Evolutionary conservation across 2,113 vertebrate genomes (phyloP).

Genomic region (Aythya baeri): DNA sequence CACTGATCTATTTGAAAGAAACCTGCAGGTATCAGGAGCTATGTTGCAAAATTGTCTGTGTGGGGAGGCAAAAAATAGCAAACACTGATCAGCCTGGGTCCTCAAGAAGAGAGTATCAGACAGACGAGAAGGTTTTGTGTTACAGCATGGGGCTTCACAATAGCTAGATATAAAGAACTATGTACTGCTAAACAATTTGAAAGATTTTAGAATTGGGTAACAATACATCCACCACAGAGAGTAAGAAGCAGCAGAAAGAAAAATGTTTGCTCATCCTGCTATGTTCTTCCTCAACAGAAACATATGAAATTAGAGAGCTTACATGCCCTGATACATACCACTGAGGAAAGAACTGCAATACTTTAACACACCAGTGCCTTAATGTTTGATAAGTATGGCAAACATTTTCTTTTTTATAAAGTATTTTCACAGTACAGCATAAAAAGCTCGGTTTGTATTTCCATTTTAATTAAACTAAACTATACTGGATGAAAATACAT

Average conservation of each 20-base stretch:
- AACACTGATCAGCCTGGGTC: not conserved
- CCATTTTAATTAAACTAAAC: not conserved
- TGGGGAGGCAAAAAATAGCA: not conserved
- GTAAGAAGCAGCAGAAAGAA: not conserved
- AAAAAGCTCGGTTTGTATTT: not conserved
- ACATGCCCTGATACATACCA: not conserved
- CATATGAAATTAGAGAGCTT: not conserved
- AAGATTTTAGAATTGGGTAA: not conserved
- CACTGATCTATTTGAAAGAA: not conserved
- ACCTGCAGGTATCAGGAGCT: not conserved
- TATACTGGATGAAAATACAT: not conserved
- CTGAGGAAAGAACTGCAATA: not conserved
- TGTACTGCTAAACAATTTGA: not conserved
- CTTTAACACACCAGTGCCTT: not conserved
- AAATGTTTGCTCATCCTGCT: not conserved
- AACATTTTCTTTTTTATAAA: not conserved
- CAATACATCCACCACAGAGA: not conserved
- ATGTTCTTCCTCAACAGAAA: not conserved
- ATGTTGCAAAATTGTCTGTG: not conserved
- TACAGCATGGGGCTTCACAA: not conserved
- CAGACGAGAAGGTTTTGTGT: not conserved
- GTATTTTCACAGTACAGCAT: not conserved
- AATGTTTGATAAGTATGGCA: not conserved
- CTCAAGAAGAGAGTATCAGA: not conserved
- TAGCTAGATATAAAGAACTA: not conserved